Conservation (phyloP, 2,797 vertebrate genomes). For the Sebastes umbrosus region DNA sequence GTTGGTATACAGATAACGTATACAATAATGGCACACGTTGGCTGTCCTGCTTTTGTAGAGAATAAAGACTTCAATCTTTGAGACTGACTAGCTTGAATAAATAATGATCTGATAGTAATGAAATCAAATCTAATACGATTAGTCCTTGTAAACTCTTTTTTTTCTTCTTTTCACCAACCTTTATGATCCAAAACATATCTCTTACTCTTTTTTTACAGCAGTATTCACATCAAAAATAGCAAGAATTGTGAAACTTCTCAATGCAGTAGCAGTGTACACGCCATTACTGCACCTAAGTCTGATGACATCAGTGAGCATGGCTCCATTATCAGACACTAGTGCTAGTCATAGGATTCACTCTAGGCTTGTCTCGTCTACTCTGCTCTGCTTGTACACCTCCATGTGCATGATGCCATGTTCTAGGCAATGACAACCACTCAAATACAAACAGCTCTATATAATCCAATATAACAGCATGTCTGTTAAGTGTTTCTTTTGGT, state of each 20-base stretch:
- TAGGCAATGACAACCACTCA: conserved; percentile 27
- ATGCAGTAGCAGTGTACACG: not conserved
- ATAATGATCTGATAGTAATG: not conserved
- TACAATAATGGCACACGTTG: not conserved
- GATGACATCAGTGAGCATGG: conserved; percentile 35
- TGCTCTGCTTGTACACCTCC: conserved; percentile 20
- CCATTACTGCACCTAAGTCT: not conserved
- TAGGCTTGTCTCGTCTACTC: conserved; percentile 16
- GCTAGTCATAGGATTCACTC: conserved; percentile 43
- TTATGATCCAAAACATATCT: not conserved
- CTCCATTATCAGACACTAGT: conserved; percentile 49
- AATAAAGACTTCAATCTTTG: not conserved
- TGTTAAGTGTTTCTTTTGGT: not conserved
- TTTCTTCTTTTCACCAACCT: not conserved
- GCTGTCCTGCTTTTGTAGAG: not conserved
- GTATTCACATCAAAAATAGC: not conserved
- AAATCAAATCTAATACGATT: not conserved
- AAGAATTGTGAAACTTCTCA: not conserved
- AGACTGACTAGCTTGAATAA: not conserved
- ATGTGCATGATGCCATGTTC: conserved; percentile 16
- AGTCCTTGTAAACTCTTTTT: not conserved
- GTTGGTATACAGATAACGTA: not conserved
- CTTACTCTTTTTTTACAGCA: not conserved
- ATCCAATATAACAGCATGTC: conserved; percentile 24
- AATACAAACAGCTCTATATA: conserved; percentile 45